These are phyloP conservation scores for Dynastes maya DNA, from an alignment of 2,888 invertebrate species.

Conservation along the genomic window DNA sequence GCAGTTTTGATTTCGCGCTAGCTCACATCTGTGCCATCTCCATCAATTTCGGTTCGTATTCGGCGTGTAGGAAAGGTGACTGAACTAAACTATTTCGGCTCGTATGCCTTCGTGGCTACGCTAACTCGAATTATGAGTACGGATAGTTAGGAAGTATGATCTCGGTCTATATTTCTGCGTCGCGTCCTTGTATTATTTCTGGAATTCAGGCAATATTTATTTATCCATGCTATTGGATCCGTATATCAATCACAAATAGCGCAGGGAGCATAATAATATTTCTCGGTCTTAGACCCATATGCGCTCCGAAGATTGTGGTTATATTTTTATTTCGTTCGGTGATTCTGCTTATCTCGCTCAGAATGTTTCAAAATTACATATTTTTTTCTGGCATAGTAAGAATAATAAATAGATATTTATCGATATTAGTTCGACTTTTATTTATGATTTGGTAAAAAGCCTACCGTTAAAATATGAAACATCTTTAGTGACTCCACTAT, in stretches of 20 bases:
- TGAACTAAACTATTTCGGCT: slow-evolving; percentile 17
- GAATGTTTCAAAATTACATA: too few relatives aligned
- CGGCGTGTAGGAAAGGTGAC: slow-evolving; percentile 23
- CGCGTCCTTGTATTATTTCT: not conserved
- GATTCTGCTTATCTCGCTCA: too few relatives aligned
- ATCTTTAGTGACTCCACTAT: too few relatives aligned
- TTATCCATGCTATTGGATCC: not conserved
- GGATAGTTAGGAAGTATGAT: slow-evolving; percentile 9
- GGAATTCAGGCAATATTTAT: slow-evolving; percentile 29
- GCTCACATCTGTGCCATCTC: slow-evolving; percentile 37
- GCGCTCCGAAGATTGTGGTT: too few relatives aligned
- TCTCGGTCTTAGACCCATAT: not conserved
- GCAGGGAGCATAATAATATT: not conserved
- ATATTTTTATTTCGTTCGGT: not conserved
- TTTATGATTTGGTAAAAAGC: too few relatives aligned
- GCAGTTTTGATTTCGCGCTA: slow-evolving; percentile 43
- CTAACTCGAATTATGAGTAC: slow-evolving; percentile 8
- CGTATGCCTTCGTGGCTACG: not conserved
- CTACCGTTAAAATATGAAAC: too few relatives aligned
- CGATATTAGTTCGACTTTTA: too few relatives aligned
- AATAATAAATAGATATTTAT: too few relatives aligned
- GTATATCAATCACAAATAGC: slow-evolving; percentile 11
- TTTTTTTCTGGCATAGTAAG: too few relatives aligned
- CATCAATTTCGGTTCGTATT: slow-evolving; percentile 9
- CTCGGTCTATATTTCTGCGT: slow-evolving; percentile 6